Evolutionary conservation across 2,888 invertebrate species (phyloP).

Genomic region (Odontomyia ornata): DNA sequence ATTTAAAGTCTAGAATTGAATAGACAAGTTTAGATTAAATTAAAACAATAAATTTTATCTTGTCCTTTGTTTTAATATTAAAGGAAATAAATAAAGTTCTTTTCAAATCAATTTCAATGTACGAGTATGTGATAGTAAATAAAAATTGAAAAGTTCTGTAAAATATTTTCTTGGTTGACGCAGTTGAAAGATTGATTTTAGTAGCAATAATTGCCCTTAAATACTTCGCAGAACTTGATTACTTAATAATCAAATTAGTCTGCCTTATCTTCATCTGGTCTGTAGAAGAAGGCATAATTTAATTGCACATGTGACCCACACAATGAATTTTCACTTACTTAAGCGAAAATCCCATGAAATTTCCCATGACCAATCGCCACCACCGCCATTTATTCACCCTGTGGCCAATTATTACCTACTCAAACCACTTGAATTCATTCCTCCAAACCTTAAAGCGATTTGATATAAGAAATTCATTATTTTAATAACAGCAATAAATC

Average conservation of each 20-base stretch:
- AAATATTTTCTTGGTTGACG: too few species aligned
- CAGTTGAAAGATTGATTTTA: too few species aligned
- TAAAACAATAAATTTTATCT: not conserved
- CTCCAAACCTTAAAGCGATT: constrained; percentile 19
- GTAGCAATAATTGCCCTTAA: too few species aligned
- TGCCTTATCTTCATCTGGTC: not conserved
- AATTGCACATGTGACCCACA: too few species aligned
- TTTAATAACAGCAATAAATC: constrained; percentile 43
- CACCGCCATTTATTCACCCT: not conserved
- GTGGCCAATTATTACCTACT: not conserved
- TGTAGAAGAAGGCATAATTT: not conserved
- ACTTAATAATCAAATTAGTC: too few species aligned
- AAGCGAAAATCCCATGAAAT: not conserved
- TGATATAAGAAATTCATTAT: constrained; percentile 35
- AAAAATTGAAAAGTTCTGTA: not conserved
- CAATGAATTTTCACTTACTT: too few species aligned
- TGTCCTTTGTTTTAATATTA: not conserved
- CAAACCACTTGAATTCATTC: not conserved
- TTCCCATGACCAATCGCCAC: not conserved
- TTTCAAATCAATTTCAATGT: not conserved
- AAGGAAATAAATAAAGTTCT: not conserved
- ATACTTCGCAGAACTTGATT: too few species aligned
- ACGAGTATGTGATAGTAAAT: not conserved
- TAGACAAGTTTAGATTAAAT: not conserved
- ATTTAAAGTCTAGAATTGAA: too few species aligned